A percentile compares a stretch with the other conserved stretches of the same genome.
These are phyloP conservation scores for Salarias fasciatus DNA, from an alignment of 2,797 vertebrate genomes.

Conservation along the genomic window DNA sequence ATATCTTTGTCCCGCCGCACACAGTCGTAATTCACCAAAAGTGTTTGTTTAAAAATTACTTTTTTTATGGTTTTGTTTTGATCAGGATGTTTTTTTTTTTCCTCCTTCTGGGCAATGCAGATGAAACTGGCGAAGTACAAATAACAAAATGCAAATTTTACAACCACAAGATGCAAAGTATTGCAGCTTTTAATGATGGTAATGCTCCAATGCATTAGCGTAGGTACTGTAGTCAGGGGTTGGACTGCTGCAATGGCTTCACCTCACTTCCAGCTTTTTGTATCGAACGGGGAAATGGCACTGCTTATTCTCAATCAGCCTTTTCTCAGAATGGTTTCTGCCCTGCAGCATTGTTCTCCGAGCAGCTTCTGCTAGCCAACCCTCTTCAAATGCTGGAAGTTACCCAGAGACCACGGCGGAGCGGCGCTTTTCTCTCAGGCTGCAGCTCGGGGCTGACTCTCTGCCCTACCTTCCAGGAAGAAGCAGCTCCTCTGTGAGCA, in stretches of 20 bases:
- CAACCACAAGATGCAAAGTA: slow-evolving; percentile 4
- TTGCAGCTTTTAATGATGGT: slow-evolving; percentile 17
- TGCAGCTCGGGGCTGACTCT: slow-evolving; percentile 43
- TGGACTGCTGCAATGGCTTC: neutral
- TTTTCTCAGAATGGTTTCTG: slow-evolving; percentile 19
- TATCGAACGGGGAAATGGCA: slow-evolving; percentile 3
- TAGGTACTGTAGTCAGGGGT: slow-evolving; percentile 4
- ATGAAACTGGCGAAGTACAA: slow-evolving; percentile 13
- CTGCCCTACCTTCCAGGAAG: slow-evolving; percentile 37
- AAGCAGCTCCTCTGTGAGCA: slow-evolving; percentile 40
- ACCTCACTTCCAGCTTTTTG: neutral
- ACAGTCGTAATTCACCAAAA: slow-evolving; percentile 32
- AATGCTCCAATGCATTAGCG: neutral
- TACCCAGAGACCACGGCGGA: slow-evolving; percentile 43
- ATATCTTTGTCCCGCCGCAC: slow-evolving; percentile 57
- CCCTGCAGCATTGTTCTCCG: slow-evolving; percentile 44
- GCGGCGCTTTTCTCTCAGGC: slow-evolving; percentile 45
- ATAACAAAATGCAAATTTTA: slow-evolving; percentile 15
- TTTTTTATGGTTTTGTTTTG: slow-evolving; percentile 39
- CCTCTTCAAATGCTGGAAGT: slow-evolving; percentile 55
- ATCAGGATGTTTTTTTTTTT: slow-evolving; percentile 24
- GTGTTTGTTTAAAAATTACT: slow-evolving; percentile 27
- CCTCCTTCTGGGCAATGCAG: slow-evolving; percentile 7
- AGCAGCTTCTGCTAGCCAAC: slow-evolving; percentile 42
- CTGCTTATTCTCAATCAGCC: slow-evolving; percentile 29